Percentiles rank a stretch among this genome's conserved stretches.
Conservation (phyloP, 2,113 vertebrate species). For the Hyperoodon ampullatus region DNA sequence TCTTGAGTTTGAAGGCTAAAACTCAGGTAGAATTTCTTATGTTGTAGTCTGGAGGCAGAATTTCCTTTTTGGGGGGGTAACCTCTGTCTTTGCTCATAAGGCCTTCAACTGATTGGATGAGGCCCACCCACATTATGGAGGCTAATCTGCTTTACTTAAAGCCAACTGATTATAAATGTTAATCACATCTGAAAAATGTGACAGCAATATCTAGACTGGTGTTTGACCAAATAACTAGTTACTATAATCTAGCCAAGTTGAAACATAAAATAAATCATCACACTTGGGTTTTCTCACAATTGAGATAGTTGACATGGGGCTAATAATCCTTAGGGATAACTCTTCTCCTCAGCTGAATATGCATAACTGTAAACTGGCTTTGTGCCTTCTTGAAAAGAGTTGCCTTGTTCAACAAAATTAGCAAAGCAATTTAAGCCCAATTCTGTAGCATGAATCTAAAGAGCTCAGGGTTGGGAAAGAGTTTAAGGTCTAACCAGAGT, state of each 20-base stretch:
- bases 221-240: fast-evolving
- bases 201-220: no score
- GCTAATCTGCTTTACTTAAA: not conserved
- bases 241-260: not conserved
- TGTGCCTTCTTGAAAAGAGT: not conserved
- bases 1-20: not conserved
- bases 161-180: not conserved
- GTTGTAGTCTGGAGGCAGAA: not conserved
- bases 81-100: not conserved
- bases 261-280: not conserved
- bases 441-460: not conserved
- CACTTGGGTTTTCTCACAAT: not conserved
- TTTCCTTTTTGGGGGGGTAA: not conserved
- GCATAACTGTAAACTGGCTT: not conserved
- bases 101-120: not conserved
- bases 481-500: not conserved
- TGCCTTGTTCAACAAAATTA: not conserved
- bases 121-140: not conserved
- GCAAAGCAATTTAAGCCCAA: not conserved
- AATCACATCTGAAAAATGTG: not conserved
- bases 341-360: not conserved
- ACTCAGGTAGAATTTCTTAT: not conserved
- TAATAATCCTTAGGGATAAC: not conserved
- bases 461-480: not conserved
- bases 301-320: not conserved